Evolutionary conservation across 2,113 vertebrate genomes (phyloP), one percentile per base, ranked within the genome.

Genomic region (Psammodynastes pulverulentus): DNA sequence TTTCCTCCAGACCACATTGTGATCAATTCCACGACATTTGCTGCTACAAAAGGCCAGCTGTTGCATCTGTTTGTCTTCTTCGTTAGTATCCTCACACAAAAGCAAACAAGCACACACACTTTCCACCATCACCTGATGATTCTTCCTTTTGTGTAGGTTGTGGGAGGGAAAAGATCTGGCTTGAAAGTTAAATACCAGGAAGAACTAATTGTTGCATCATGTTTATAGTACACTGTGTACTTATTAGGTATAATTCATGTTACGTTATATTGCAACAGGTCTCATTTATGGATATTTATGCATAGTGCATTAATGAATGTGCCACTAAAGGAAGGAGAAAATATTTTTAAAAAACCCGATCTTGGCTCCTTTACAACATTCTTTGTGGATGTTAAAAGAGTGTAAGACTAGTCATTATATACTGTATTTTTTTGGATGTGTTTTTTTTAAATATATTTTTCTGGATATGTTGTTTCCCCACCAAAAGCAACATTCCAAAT

Each of bases 21-120:
- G 90, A 34, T 52, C 89, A 91, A 88, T 88, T 88, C 51, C 89
- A 84, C 1, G n/a, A 91, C 86, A 56, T 85, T 91, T 91, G 53
- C 90, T 89, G 86, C 84, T 62, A 67, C 85, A 85, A n/a, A 58
- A 89, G 53, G 86, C 90, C 90, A 91, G 89, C 89, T 89, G 92
- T 67, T 85, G 51, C 72, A 58, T 54, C 51, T 89, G 72, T 93
- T 62, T 91, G 48, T 48, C 56, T 89, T 84, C 72, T n/a, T 45
- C 62, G 24, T 91, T 84, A 10, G 19, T 88, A 84, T 56, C 52
- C 86, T 88, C 86, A 58, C 49, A 88, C 86, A 85, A 84, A 92
- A 62, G 52, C 72, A 88, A 85, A 91, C 29, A 93, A 91, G 88
- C 21, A 45, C 4, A 9, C 62, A 34, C 34, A 43, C 62, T 49